Base-by-base conservation (phyloP, 2,797 vertebrate species). In the Dicrostonyx torquatus region DNA sequence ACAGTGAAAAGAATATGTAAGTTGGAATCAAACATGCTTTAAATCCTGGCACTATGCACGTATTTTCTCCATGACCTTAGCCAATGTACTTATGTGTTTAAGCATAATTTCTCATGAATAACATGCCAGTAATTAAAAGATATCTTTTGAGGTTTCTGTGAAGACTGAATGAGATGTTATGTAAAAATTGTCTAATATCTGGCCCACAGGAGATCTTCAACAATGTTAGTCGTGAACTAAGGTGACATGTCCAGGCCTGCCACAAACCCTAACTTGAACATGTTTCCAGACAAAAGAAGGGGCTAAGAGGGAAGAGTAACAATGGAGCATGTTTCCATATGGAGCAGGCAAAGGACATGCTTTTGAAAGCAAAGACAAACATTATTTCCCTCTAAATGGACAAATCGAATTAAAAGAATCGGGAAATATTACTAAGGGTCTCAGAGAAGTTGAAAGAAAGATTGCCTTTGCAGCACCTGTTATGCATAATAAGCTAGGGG, bases 21-120 rank as follows among this genome's bases (percentile, higher is more conserved):
- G 62, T 92, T 95, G 66, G 60, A 94, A 84, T 87, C 83, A 96
- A 96, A 92, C 72, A 80, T 96, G 90, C n/a, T 89, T 89, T 90
- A 92, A 97, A 92, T 91, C n/a, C 64, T 92, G 58, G 60, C n/a
- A 73, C 17, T 83, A 75, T 8, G 15, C n/a, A 40, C 53, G 90
- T 92, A 92, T 89, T 95, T 96, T 91, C 73, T 83, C 53, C 14
- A 77, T 77, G 82, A 92, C 29, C 34, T 92, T 48, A 34, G 45
- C 29, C 79, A 94, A 93, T 24, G 68, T 55, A 89, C 84, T 79
- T 87, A 78, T 75, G 40, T 91, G 83, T 95, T 75, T 90, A 86
- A 92, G 77, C 72, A 83, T 82, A 91, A 82, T 88, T 94, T 85
- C 55, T 50, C 62, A 48, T 31, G 34, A 53, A 55, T 83, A 91